Conservation (phyloP, 2,888 invertebrate species). For the Xylocampa areola region DNA sequence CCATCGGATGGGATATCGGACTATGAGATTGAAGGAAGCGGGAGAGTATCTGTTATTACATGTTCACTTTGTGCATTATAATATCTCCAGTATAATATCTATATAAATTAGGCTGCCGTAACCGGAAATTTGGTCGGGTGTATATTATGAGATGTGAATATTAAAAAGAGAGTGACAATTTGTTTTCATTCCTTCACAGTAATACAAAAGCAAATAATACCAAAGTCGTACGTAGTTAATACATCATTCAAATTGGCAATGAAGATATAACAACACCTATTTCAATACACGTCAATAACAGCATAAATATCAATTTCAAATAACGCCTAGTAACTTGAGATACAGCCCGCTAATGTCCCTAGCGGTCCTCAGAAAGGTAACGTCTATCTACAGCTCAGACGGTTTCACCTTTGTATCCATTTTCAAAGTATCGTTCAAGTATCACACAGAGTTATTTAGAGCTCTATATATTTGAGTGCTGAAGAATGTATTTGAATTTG, state of each 20-base stretch:
- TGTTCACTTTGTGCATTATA: no score
- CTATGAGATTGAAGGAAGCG: no score
- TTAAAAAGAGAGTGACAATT: no score
- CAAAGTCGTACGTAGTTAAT: neutral
- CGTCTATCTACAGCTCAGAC: slow-evolving; percentile 6
- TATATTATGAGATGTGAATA: no score
- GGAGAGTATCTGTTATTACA: no score
- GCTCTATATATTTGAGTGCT: neutral
- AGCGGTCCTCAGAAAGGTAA: slow-evolving; percentile 24
- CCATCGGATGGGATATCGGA: no score
- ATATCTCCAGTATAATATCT: no score
- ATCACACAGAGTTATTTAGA: slow-evolving; percentile 19
- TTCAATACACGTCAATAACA: slow-evolving; percentile 28
- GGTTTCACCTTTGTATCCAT: slow-evolving; percentile 33
- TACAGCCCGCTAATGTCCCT: slow-evolving; percentile 48
- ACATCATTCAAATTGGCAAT: slow-evolving; percentile 7
- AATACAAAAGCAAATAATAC: no score
- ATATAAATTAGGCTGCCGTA: no score
- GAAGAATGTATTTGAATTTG: slow-evolving; percentile 11
- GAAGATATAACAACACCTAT: slow-evolving; percentile 16
- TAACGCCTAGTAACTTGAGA: slow-evolving; percentile 45
- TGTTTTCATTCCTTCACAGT: no score
- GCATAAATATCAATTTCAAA: slow-evolving; percentile 45
- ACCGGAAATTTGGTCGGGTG: no score
- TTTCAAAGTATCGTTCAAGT: slow-evolving; percentile 29